These are phyloP conservation scores for Neelides sp. DNA, from an alignment of 1,140 invertebrate species.

Conservation along the genomic window DNA sequence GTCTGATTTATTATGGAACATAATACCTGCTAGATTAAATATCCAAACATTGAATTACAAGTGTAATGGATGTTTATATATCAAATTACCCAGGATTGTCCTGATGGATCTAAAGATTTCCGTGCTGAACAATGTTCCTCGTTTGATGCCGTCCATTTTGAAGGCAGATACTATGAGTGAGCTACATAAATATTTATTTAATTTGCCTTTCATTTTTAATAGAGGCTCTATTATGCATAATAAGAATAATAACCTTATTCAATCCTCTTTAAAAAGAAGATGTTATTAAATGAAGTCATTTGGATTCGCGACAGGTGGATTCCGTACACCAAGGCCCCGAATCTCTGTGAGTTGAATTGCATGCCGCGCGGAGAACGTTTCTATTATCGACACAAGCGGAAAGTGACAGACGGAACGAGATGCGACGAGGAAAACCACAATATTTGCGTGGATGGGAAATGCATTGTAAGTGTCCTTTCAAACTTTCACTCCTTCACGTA, in stretches of 20 bases:
- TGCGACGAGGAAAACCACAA: conserved; percentile 71
- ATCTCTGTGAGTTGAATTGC: conserved; percentile 89
- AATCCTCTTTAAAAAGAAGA: too few species aligned
- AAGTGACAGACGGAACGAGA: conserved; percentile 78
- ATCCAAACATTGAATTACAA: background rate
- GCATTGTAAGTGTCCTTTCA: conserved; percentile 51
- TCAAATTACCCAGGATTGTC: conserved; percentile 50
- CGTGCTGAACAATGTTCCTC: conserved; percentile 70
- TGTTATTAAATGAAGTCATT: too few species aligned
- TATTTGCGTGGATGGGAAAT: conserved; percentile 82
- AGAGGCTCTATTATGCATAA: too few species aligned
- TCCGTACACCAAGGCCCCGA: conserved; percentile 67
- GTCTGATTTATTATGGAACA: conserved; percentile 37
- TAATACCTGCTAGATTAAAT: background rate
- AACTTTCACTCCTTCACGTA: background rate
- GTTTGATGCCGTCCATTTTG: conserved; percentile 60
- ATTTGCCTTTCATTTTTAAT: conserved; percentile 13
- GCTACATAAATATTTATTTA: conserved; percentile 34
- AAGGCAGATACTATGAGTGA: conserved; percentile 61
- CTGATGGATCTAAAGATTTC: conserved; percentile 61
- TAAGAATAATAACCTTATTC: too few species aligned
- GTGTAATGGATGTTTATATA: background rate
- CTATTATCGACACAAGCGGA: conserved; percentile 71
- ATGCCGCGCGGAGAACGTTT: conserved; percentile 83
- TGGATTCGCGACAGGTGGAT: conserved; percentile 76